Conservation (phyloP, 2,113 vertebrate species). For the Oreochromis aureus region DNA sequence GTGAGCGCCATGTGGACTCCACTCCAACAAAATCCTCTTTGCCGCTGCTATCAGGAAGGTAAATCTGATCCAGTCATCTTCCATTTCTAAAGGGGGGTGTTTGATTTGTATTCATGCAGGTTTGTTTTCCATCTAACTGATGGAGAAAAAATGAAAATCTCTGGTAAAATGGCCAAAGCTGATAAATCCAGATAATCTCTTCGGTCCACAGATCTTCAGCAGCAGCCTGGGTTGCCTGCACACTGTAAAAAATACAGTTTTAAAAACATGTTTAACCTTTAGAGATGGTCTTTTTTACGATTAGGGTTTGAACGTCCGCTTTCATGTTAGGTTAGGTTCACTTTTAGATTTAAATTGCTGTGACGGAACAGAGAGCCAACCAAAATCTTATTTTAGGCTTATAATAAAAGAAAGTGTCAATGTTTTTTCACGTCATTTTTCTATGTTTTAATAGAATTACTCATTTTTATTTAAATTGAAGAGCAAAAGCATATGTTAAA, state of each 20-base stretch:
- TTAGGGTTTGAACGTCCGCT: background rate
- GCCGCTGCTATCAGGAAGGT: conserved; percentile 9
- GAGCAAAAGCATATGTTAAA: background rate
- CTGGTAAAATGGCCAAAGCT: conserved; percentile 53
- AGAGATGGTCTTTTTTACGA: background rate
- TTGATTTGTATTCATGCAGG: conserved; percentile 24
- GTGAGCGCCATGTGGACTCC: background rate
- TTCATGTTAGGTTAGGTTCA: background rate
- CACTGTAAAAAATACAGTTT: conserved; percentile 1
- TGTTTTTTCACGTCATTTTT: background rate
- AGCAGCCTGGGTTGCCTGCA: background rate
- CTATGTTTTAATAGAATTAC: background rate
- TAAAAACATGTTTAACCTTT: background rate
- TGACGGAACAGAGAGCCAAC: background rate
- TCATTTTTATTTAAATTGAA: background rate
- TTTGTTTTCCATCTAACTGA: conserved; percentile 42
- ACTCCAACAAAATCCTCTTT: conserved; percentile 56
- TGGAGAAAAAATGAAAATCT: conserved; percentile 2
- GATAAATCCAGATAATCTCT: conserved; percentile 63
- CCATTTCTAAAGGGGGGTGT: conserved; percentile 1
- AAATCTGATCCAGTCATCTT: conserved; percentile 42
- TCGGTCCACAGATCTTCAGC: conserved; percentile 45
- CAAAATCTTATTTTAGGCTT: background rate
- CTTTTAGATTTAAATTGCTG: background rate
- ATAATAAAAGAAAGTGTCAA: background rate